A percentile compares a stretch with the other conserved stretches of the same genome.
Evolutionary conservation across 2,888 invertebrate species (phyloP).

Genomic region (Stenurella melanura): DNA sequence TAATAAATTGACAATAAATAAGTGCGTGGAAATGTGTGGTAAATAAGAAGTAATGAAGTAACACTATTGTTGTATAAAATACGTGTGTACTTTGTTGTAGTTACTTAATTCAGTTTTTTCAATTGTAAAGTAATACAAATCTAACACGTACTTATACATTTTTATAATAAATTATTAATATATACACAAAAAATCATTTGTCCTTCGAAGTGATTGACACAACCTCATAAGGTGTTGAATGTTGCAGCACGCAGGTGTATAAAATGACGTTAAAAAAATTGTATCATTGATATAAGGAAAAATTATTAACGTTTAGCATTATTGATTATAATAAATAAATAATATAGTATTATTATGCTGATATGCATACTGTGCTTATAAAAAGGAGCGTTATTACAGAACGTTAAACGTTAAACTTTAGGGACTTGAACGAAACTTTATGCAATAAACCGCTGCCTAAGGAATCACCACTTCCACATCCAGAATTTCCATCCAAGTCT

Average conservation of each 20-base stretch:
- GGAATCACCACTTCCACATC: too few species aligned
- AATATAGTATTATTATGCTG: too few species aligned
- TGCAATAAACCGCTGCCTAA: too few species aligned
- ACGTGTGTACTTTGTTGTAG: too few species aligned
- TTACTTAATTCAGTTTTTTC: too few species aligned
- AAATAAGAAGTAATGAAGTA: not conserved
- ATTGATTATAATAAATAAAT: too few species aligned
- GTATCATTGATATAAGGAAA: not conserved
- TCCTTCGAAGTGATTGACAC: not conserved
- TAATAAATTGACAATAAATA: conserved; percentile 7
- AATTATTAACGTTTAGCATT: not conserved
- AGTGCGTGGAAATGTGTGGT: not conserved
- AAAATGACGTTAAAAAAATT: not conserved
- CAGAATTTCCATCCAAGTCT: too few species aligned
- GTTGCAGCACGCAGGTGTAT: not conserved
- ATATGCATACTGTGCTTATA: too few species aligned
- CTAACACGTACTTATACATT: not conserved
- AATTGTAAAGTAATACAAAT: not conserved
- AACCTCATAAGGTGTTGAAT: not conserved
- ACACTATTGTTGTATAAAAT: too few species aligned
- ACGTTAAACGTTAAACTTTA: too few species aligned
- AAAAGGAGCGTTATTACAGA: too few species aligned
- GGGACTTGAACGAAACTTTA: too few species aligned
- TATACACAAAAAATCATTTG: not conserved
- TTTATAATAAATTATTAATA: not conserved